Evolutionary conservation across 2,113 vertebrate species (phyloP), one percentile per base, ranked within the genome.

Genomic region (Neodon shergylaensis): DNA sequence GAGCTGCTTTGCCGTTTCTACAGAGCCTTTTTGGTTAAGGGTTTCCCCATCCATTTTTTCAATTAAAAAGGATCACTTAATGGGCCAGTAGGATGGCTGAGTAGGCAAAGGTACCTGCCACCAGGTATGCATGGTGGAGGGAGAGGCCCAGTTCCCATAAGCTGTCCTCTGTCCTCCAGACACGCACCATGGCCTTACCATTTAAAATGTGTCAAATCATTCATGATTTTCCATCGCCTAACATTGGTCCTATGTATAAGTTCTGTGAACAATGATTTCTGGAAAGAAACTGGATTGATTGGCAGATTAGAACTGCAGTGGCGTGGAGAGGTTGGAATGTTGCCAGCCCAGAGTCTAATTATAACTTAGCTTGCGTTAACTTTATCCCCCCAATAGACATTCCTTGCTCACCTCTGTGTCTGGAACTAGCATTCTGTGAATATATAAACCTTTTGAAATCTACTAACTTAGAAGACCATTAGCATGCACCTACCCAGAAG

Each of bases 181-280:
- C 58, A 58, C 6, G 5, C 1, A 19, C 58, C 54, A 58, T 21
- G 19, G 19, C 19, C 19, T 58, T 66, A 31, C 70, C 7, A 14
- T 72, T 94, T 76, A 92, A 89, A 89, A 88, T 16, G 5, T 88
- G 66, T 88, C 73, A 66, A 93, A 86, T 74, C 17, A 77, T 12
- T 81, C 44, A 7, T 47, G 42, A 81, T 49, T 92, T 97, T 96
- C 66, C 44, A 11, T 49, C 88, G 49, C 44, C n/a, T 28, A 47
- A n/a, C 24, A 39, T 58, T 88, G 79, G 61, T 88, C 83, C 88
- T 86, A 73, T 77, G 79, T 21, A 63, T 82, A 73, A 73, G 92
- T 66, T 92, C 61, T 82, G 22, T 83, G 81, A 63, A 39, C 7
- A 28, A 39, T 28, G 16, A 16, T 28, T 39, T 83, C 54, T 63